These are phyloP conservation scores for Scaptodrosophila latifasciaeformis DNA, from an alignment of 2,888 invertebrate genomes.

Conservation along the genomic window DNA sequence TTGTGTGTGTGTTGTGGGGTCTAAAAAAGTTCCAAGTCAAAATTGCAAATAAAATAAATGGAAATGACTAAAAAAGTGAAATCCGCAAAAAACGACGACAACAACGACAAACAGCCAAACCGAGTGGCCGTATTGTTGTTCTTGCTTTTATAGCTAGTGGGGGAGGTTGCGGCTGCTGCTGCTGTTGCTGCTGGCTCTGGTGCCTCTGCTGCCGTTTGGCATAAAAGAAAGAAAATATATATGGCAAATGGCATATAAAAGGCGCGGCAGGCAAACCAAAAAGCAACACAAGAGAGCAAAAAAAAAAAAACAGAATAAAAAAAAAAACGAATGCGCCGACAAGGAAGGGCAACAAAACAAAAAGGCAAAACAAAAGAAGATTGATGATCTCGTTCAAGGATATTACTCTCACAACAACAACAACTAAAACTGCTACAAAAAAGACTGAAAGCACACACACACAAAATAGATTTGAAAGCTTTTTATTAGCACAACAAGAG, in stretches of 20 bases:
- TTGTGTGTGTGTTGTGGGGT: not conserved
- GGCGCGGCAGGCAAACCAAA: conserved; percentile 13
- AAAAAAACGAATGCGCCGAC: conserved; percentile 28
- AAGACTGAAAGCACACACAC: conserved; percentile 1
- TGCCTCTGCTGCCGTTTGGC: conserved; percentile 25
- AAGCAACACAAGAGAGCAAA: conserved; percentile 12
- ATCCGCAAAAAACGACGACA: conserved; percentile 44
- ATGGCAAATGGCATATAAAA: conserved; percentile 28
- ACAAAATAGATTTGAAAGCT: not conserved
- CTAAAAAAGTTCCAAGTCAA: conserved; percentile 49
- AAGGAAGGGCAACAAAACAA: conserved; percentile 24
- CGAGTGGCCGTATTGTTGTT: not conserved
- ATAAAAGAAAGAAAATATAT: conserved; percentile 33
- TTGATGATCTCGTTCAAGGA: conserved; percentile 73
- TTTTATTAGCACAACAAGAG: conserved; percentile 6
- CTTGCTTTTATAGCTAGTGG: not conserved
- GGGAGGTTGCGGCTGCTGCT: conserved; percentile 27
- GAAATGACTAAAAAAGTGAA: conserved; percentile 52
- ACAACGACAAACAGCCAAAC: conserved; percentile 18
- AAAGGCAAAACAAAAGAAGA: conserved; percentile 54
- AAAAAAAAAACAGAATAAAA: conserved; percentile 35
- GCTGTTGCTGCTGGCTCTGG: conserved; percentile 21
- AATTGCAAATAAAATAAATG: conserved; percentile 53
- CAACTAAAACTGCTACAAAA: conserved; percentile 4
- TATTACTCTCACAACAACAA: conserved; percentile 37